phyloP scores from a whole-genome alignment of 2,113 vertebrate genomes.

The Archilochus colubris region DNA sequence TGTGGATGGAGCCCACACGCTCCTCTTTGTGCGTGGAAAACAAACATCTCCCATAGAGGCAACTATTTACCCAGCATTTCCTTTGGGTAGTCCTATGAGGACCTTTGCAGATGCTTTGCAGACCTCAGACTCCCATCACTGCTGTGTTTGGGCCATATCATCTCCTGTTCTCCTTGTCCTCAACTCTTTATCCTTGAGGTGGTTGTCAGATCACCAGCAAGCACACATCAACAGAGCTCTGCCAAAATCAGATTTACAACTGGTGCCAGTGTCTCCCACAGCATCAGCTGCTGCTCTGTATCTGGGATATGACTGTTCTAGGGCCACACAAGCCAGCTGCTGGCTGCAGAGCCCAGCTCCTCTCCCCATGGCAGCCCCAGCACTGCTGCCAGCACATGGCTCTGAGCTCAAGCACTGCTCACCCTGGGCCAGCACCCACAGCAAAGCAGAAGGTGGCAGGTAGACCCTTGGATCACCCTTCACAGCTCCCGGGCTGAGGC shows the following conservation, averaged over 20 bases:
- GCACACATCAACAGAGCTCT: neutral
- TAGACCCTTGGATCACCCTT: neutral
- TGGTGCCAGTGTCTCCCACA: neutral
- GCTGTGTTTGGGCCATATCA: neutral
- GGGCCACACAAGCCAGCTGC: neutral
- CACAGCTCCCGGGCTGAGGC: neutral
- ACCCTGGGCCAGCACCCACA: accelerated
- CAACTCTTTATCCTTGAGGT: neutral
- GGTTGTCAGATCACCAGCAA: neutral
- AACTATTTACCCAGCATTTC: neutral
- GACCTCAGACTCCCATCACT: neutral
- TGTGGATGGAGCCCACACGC: neutral
- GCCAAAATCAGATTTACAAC: neutral
- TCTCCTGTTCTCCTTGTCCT: neutral
- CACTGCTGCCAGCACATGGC: neutral
- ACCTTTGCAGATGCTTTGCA: neutral
- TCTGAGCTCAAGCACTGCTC: neutral
- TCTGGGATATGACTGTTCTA: slow-evolving; percentile 1
- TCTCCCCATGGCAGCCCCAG: neutral
- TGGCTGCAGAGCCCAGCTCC: neutral
- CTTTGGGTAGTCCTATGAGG: neutral
- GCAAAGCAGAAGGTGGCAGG: neutral
- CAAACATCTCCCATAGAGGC: neutral
- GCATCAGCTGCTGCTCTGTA: neutral
- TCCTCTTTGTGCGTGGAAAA: neutral